phyloP scores from a whole-genome alignment of 30 jellyfish, hydroid and myxozoan species.

The Mastigias papua region DNA sequence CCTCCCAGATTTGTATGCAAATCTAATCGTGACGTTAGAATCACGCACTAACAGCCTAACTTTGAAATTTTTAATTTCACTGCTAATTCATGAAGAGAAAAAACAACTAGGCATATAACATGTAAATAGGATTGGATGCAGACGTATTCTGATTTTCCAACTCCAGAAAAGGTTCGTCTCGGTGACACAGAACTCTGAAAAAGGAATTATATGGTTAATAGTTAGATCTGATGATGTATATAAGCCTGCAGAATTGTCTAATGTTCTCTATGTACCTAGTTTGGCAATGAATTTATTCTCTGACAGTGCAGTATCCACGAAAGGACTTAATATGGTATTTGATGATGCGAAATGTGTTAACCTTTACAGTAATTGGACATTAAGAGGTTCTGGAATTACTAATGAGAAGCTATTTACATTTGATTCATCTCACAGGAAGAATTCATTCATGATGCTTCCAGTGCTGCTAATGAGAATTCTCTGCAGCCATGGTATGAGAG shows the following conservation, averaged over 20 bases:
- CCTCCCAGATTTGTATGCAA: slow-evolving; percentile 36
- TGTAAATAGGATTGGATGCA: neutral
- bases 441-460: too few species aligned
- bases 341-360: neutral
- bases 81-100: slow-evolving; percentile 17
- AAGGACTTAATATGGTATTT: neutral
- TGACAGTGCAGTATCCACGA: neutral
- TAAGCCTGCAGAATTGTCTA: neutral
- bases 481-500: too few species aligned
- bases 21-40: slow-evolving; percentile 21
- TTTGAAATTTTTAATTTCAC: neutral
- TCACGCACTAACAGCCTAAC: slow-evolving; percentile 8
- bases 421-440: too few species aligned
- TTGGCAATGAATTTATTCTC: neutral
- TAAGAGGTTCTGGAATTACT: neutral
- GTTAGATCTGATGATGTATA: neutral
- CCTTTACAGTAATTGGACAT: neutral
- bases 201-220: neutral
- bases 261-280: neutral
- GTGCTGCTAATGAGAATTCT: too few species aligned
- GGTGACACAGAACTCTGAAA: neutral
- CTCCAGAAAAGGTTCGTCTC: neutral
- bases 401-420: neutral
- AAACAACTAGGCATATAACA: neutral
- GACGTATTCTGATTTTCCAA: neutral